Conservation (phyloP, 2,113 vertebrate species). For the Dipodomys stephensi region DNA sequence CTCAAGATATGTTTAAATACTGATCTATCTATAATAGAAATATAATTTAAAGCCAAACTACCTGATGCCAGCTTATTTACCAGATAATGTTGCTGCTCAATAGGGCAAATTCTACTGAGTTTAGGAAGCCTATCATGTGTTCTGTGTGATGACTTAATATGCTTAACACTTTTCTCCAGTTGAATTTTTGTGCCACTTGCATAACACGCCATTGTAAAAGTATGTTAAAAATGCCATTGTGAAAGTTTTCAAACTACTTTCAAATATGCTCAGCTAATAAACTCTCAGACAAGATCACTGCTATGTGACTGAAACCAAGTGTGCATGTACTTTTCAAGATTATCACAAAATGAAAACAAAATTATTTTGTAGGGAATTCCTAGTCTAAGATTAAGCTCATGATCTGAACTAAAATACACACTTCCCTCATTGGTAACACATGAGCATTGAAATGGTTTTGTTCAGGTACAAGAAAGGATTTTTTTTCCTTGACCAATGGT, state of each 20-base stretch:
- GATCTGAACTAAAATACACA: not conserved
- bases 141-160: not conserved
- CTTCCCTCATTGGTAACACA: not conserved
- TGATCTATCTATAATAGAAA: not conserved
- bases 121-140: not conserved
- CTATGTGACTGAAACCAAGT: not conserved
- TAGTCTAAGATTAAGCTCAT: not conserved
- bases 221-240: not conserved
- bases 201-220: not conserved
- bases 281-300: not conserved
- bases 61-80: not conserved
- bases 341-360: not conserved
- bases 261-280: not conserved
- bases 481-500: not conserved
- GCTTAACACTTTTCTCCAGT: not conserved
- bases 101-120: not conserved
- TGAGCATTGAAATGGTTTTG: not conserved
- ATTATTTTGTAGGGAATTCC: not conserved
- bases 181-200: not conserved
- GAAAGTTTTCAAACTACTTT: not conserved
- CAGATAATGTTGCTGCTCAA: too few relatives aligned
- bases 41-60: not conserved
- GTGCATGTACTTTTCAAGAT: not conserved
- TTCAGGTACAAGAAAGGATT: not conserved
- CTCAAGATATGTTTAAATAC: not conserved